Evolutionary conservation across 2,888 invertebrate genomes (phyloP), one percentile per base, ranked within the genome.

Genomic region (Arge pagana): DNA sequence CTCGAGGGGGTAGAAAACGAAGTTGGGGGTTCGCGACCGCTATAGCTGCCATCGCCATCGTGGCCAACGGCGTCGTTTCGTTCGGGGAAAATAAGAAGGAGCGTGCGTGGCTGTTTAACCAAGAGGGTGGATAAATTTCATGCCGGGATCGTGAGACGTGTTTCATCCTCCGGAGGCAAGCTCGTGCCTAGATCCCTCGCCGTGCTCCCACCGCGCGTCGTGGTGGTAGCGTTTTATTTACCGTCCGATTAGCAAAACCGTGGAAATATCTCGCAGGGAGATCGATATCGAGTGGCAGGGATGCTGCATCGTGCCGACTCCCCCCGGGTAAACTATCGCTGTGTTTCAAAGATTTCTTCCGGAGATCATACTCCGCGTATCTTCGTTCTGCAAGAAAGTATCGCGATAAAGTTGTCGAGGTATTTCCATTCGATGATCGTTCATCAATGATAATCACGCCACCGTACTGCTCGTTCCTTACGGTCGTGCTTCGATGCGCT

Each of bases 141-240:
- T 69, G 71, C 69, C 66, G 82, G 83, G 83, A 81, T 82, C 80
- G 81, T 81, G 81, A 81, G 82, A 81, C 82, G 82, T 81, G 82
- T 80, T 79, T 77, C 74, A 72, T 71, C 64, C 64, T 63, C 61
- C 58, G 53, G 62, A 58, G 58, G 59, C 57, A 62, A 55, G 58
- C 33, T 45, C 35, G 21, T 31, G 28, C 4, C 33, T 24, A 33
- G 13, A 18, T 23, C 45, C 33, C 19, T 13, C 30, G 18, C 28
- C 19, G 30, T n/a, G n/a, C n/a, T n/a, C n/a, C n/a, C n/a, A n/a
- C n/a, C n/a, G n/a, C n/a, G n/a, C n/a, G n/a, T n/a, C n/a, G 18
- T 30, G 10, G 42, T 10, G 16, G 11, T 42, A 18, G 42, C 13
- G 13, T 33, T 33, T 33, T 15, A 33, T 33, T 33, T 7, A 15